Base-by-base conservation (phyloP, 2,888 invertebrate genomes). In the Pollenia angustigena region DNA sequence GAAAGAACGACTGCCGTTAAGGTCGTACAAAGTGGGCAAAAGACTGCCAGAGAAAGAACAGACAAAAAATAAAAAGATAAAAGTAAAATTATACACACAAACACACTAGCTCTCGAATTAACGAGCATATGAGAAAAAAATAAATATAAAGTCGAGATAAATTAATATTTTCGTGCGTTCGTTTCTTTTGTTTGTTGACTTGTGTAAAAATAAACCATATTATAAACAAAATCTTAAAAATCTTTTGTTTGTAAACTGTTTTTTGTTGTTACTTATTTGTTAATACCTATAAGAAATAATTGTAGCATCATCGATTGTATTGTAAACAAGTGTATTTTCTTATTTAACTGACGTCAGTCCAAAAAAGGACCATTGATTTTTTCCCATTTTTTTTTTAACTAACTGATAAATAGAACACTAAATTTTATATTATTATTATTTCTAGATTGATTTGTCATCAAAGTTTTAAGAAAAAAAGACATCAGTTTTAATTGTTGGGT, bases 1-100 rank as follows among this genome's bases (percentile, higher is more conserved):
- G 16, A 60, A 85, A 85, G 54, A 87, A 50, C 72, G 62, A 81
- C 71, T 76, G 80, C 69, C 56, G 68, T 81, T 78, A 87, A 85
- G 81, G 87, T 87, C 87, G 85, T 48, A 71, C 71, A 58, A 75
- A 56, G 71, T 80, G 75, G 68, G 79, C 52, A 69, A 58, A 75
- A 78, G 23, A 32, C 32, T 62, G 60, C n/a, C 62, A 62, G 16
- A 62, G 71, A 80, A 71, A 52, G 44, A 68, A 48, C 4, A 71
- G 46, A 71, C 14, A 69, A 68, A 32, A 58, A 50, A 14, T n/a
- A n/a, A 58, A 50, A 14, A 58, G 52, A 75, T 62, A 80, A 81
- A 80, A 72, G 44, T 68, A 56, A 72, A 72, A 75, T 10, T 14
- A 40, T 32, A 82, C 9, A 76, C 14, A 66, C 9, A 12, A 32